A percentile compares a stretch with the other conserved stretches of the same genome.
Evolutionary conservation across 1,140 invertebrate genomes (phyloP).

Genomic region (Drosophila bocqueti): DNA sequence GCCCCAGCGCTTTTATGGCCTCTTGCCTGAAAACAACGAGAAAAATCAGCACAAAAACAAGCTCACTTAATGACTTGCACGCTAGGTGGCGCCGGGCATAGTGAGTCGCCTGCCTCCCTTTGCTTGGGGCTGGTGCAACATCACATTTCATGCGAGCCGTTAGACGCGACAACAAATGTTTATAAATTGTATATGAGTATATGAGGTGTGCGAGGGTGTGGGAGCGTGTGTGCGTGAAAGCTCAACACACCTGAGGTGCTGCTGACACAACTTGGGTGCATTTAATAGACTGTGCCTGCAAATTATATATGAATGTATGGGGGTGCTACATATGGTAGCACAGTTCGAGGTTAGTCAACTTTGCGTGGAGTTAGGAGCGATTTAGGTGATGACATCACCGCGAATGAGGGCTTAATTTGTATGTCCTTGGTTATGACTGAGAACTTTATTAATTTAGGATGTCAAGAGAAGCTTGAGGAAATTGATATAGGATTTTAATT

Average conservation of each 20-base stretch:
- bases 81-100: conserved; percentile 50
- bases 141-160: conserved; percentile 61
- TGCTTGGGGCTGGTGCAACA: conserved; percentile 29
- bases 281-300: conserved; percentile 65
- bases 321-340: conserved; percentile 24
- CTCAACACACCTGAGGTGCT: conserved; percentile 51
- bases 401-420: conserved; percentile 48
- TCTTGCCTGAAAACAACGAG: conserved; percentile 40
- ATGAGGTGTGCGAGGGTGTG: conserved; percentile 6
- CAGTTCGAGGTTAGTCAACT: conserved; percentile 70
- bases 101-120: conserved; percentile 14
- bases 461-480: not conserved
- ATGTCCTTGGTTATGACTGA: conserved; percentile 30
- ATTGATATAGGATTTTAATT: not conserved
- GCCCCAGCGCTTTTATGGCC: conserved; percentile 69
- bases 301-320: conserved; percentile 29
- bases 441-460: not conserved
- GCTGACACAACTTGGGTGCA: conserved; percentile 62
- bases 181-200: conserved; percentile 30
- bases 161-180: conserved; percentile 63
- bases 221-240: conserved; percentile 27
- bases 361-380: conserved; percentile 40
- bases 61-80: conserved; percentile 79
- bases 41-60: conserved; percentile 77
- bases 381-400: conserved; percentile 32